phyloP scores from a whole-genome alignment of 1,140 invertebrate species.

The Drosophila nigromelanica region DNA sequence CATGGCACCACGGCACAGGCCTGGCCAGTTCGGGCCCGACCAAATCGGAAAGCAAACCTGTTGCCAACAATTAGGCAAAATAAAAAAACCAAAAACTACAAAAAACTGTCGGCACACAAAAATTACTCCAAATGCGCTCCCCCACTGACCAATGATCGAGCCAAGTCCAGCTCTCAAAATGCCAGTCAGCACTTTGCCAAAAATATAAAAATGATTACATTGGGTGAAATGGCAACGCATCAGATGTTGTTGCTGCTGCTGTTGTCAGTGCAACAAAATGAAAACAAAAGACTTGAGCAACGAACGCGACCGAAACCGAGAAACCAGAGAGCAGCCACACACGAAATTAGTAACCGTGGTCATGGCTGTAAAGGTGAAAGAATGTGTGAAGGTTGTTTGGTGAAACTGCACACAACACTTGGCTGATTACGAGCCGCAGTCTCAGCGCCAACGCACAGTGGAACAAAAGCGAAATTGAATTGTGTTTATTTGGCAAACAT shows the following conservation, averaged over 20 bases:
- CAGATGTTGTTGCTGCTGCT: slow-evolving; percentile 21
- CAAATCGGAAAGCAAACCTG: slow-evolving; percentile 76
- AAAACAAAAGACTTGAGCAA: slow-evolving; percentile 82
- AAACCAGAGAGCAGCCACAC: slow-evolving; percentile 22
- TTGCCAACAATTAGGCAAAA: slow-evolving; percentile 78
- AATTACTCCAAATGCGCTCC: slow-evolving; percentile 65
- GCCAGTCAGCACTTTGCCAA: slow-evolving; percentile 67
- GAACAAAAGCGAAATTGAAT: not conserved
- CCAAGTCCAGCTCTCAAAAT: slow-evolving; percentile 13
- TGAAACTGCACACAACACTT: slow-evolving; percentile 74
- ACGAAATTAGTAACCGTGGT: slow-evolving; percentile 83
- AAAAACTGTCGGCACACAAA: slow-evolving; percentile 57
- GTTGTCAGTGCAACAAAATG: slow-evolving; percentile 47
- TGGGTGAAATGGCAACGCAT: slow-evolving; percentile 47
- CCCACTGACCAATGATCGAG: not conserved
- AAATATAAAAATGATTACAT: slow-evolving; percentile 80
- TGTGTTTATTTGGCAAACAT: too few relatives aligned
- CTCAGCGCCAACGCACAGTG: slow-evolving; percentile 1
- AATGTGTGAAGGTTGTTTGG: slow-evolving; percentile 84
- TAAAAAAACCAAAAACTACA: not conserved
- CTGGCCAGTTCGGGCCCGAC: slow-evolving; percentile 11
- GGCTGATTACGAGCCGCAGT: slow-evolving; percentile 65
- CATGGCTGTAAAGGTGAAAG: slow-evolving; percentile 84
- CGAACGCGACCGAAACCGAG: slow-evolving; percentile 51
- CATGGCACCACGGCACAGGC: slow-evolving; percentile 50